Evolutionary conservation across 2,113 vertebrate species (phyloP), one percentile per base, ranked within the genome.

Genomic region (Rhodinocichla rosea): DNA sequence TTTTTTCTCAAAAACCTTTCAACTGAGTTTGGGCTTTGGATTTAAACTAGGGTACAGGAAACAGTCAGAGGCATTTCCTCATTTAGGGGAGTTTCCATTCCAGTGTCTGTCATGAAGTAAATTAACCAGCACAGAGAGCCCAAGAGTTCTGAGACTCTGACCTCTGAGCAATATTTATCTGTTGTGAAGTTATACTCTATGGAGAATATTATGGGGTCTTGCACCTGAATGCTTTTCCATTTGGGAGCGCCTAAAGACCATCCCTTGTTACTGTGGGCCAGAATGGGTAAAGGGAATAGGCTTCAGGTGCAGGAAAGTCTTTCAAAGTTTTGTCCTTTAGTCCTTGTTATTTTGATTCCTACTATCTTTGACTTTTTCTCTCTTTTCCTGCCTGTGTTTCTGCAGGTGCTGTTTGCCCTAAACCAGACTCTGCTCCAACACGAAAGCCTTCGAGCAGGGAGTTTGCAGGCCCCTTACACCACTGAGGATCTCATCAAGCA

Each of bases 401-500:
- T 94, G 35, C 96, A 99, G 98, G 99, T 99, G 94, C 96, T 99
- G 95, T 99, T 99, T 94, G 98, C 99, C 35, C 97, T 99, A 65
- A 99, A 99, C 95, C 99, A 99, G 94, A 99, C 98, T 3, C 96
- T 99, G 83, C 97, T 98, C 82, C 98, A 99, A 65, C 99, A 99
- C 1, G 98, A 99, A 94, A 98, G 98, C 10, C 98, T 99, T 52
- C 97, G 99, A 65, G 98, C 98, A 2, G 99, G 99, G 49, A 98
- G 98, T 64, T 89, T 98, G 92, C 98, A 99, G 95, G 98, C 97
- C 3, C 97, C 98, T 1, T 99, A 99, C 40, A 99, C 98, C 89
- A 99, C 98, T 0, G 98, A 99, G 95, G 98, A 99, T 96, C 99
- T 99, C 95, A 99, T 99, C 98, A 98, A 98, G 64, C 98, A 99